These are phyloP conservation scores for Arctia plantaginis DNA, from an alignment of 2,888 invertebrate genomes.

Conservation along the genomic window DNA sequence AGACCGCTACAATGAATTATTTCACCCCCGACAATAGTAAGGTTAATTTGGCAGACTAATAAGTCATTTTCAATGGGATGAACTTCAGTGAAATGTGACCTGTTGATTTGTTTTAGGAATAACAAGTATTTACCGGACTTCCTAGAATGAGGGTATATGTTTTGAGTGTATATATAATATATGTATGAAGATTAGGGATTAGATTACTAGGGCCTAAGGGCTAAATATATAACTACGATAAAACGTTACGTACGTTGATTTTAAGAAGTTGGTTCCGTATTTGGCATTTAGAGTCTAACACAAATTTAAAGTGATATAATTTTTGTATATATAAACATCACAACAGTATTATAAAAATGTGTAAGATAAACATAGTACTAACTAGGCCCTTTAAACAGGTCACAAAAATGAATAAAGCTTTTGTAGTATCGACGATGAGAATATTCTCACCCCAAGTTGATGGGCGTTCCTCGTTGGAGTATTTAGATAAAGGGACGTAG, in stretches of 20 bases:
- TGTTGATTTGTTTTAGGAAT: conserved; percentile 36
- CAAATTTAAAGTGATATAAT: not conserved
- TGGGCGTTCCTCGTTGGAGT: not conserved
- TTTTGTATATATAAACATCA: not conserved
- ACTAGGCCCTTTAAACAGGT: conserved; percentile 1
- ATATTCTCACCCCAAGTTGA: not conserved
- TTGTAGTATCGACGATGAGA: not conserved
- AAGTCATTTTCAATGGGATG: conserved; percentile 51
- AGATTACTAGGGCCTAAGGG: no score
- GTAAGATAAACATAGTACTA: no score
- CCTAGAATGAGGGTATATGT: no score
- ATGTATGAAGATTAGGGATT: no score
- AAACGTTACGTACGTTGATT: no score
- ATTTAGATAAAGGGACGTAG: no score
- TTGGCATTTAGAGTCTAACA: not conserved
- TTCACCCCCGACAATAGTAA: conserved; percentile 34
- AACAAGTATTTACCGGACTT: conserved; percentile 16
- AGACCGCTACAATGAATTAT: conserved; percentile 34
- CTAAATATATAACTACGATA: no score
- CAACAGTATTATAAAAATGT: not conserved
- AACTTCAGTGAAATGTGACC: conserved; percentile 44
- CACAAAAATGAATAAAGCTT: conserved; percentile 46
- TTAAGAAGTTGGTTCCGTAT: not conserved
- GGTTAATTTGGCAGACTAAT: conserved; percentile 43
- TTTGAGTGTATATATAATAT: no score